Evolutionary conservation across 2,888 invertebrate species (phyloP).

Genomic region (Oligia fasciuncula): DNA sequence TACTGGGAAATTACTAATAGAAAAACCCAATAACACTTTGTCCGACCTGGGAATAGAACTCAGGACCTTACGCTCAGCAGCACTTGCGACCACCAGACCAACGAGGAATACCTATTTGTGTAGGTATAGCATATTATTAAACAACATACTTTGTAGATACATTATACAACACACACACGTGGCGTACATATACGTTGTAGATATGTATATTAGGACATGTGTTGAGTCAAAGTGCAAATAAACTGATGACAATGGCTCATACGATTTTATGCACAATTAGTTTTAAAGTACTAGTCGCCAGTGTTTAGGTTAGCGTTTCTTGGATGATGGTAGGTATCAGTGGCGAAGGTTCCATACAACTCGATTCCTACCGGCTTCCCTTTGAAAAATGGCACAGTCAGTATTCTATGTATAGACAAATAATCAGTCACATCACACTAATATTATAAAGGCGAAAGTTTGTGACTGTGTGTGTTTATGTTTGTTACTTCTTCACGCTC

Average conservation of each 20-base stretch:
- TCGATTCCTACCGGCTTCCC: too few species aligned
- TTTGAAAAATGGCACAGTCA: too few species aligned
- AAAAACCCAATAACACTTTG: background rate
- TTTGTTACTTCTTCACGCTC: too few species aligned
- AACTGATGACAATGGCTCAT: constrained; percentile 16
- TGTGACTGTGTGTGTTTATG: too few species aligned
- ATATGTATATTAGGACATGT: constrained; percentile 22
- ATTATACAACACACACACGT: constrained; percentile 34
- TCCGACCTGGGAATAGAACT: background rate
- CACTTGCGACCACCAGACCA: background rate
- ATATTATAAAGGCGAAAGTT: too few species aligned
- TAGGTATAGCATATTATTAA: background rate
- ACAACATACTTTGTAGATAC: background rate
- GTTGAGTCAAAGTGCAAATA: constrained; percentile 43
- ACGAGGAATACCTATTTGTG: background rate
- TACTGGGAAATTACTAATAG: background rate
- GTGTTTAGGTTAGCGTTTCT: background rate
- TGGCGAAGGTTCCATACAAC: too few species aligned
- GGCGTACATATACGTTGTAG: background rate
- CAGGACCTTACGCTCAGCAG: background rate
- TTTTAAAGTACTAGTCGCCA: background rate
- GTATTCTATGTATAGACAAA: too few species aligned
- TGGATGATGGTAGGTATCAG: background rate
- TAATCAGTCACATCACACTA: too few species aligned
- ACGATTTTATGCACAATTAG: constrained; percentile 17